Evolutionary conservation across 53 echinoderm and acorn worm genomes (phyloP).

Genomic region (Henricia sp.): DNA sequence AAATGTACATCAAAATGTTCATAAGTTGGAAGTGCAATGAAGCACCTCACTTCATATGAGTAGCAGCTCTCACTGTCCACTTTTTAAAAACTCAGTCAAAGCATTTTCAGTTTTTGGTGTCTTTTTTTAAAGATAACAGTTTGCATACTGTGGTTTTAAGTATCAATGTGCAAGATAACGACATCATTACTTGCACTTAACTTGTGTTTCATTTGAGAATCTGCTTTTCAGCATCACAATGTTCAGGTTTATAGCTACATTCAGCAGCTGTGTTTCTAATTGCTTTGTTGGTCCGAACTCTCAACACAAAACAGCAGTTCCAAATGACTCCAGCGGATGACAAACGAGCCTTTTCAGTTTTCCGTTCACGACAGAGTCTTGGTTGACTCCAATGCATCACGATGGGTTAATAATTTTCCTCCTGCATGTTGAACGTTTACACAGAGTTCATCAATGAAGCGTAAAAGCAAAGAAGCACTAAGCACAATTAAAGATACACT

Average conservation of each 20-base stretch:
- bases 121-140: too few relatives aligned
- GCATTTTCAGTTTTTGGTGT: neutral
- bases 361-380: too few relatives aligned
- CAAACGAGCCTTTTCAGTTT: too few relatives aligned
- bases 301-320: slow-evolving; percentile 10
- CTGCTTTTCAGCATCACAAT: neutral
- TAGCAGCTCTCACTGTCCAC: slow-evolving; percentile 26
- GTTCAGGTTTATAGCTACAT: too few relatives aligned
- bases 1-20: neutral
- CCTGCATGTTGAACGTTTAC: slow-evolving; percentile 11
- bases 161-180: too few relatives aligned
- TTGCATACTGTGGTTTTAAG: too few relatives aligned
- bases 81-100: slow-evolving; percentile 1
- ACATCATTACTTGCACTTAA: too few relatives aligned
- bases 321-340: too few relatives aligned
- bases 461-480: slow-evolving; percentile 24
- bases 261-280: neutral
- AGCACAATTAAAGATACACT: slow-evolving; percentile 47
- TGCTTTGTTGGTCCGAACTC: slow-evolving; percentile 4
- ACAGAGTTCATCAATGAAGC: slow-evolving; percentile 35
- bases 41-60: slow-evolving; percentile 25
- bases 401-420: slow-evolving; percentile 9
- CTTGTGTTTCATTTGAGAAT: too few relatives aligned
- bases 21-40: neutral
- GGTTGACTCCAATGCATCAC: neutral